Percentiles rank a stretch among this genome's conserved stretches.
These are phyloP conservation scores for Danionella cerebrum DNA, from an alignment of 2,113 vertebrate genomes.

Conservation along the genomic window DNA sequence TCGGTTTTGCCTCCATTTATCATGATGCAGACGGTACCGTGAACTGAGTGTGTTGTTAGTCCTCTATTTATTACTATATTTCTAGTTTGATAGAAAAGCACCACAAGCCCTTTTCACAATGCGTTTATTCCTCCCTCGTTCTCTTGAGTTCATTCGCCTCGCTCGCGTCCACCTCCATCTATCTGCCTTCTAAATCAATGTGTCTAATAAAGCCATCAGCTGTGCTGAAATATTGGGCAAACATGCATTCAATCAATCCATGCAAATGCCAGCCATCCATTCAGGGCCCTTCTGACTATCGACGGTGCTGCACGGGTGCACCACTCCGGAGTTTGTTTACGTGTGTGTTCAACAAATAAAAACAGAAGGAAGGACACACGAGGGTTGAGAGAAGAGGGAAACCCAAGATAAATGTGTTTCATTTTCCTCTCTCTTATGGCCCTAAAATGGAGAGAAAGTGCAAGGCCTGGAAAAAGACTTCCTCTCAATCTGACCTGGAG, in stretches of 20 bases:
- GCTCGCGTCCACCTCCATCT: constrained; percentile 23
- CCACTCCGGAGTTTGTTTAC: constrained; percentile 22
- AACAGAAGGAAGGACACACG: constrained; percentile 9
- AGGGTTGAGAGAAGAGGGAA: constrained; percentile 25
- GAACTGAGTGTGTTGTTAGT: too few relatives aligned
- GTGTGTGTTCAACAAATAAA: constrained; percentile 33
- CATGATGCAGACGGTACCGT: too few relatives aligned
- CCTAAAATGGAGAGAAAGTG: constrained; percentile 12
- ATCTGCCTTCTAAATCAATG: constrained; percentile 40
- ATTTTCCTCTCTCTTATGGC: constrained; percentile 9
- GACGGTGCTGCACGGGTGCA: constrained; percentile 8
- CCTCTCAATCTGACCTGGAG: constrained; percentile 24
- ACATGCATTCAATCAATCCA: constrained; percentile 42
- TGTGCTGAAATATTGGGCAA: constrained; percentile 42
- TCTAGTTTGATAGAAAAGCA: too few relatives aligned
- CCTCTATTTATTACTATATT: too few relatives aligned
- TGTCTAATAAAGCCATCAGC: constrained; percentile 45
- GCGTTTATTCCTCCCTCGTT: constrained; percentile 17
- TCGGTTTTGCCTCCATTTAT: too few relatives aligned
- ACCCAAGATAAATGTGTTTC: constrained; percentile 14
- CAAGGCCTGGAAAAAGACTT: constrained; percentile 18
- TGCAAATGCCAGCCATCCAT: constrained; percentile 44
- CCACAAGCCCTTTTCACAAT: neutral
- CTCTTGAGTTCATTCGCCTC: constrained; percentile 13
- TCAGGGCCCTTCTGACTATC: constrained; percentile 36